These are phyloP conservation scores for Monopterus albus DNA, from an alignment of 2,113 vertebrate genomes.

Conservation along the genomic window DNA sequence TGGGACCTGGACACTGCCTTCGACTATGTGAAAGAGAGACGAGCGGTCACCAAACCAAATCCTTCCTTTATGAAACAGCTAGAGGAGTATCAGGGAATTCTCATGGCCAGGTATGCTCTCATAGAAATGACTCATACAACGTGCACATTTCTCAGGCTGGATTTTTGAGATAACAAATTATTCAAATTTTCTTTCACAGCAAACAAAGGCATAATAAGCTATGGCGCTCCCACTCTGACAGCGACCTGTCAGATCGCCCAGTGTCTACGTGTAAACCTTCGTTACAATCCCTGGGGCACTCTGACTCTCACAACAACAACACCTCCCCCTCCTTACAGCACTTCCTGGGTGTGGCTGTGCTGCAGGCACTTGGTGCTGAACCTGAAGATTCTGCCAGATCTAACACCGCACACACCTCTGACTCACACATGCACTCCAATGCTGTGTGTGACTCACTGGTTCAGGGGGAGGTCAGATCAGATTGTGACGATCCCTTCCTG, in stretches of 20 bases:
- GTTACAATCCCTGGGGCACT: conserved; percentile 55
- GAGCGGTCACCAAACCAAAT: conserved; percentile 94
- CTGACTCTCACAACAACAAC: conserved; percentile 85
- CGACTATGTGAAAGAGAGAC: conserved; percentile 93
- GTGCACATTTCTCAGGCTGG: not conserved
- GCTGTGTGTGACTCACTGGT: conserved; percentile 45
- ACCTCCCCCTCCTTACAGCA: conserved; percentile 88
- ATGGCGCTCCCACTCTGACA: conserved; percentile 96
- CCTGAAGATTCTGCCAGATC: conserved; percentile 21
- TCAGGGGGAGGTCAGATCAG: conserved; percentile 30
- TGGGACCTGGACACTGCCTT: conserved; percentile 96
- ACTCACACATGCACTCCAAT: conserved; percentile 28
- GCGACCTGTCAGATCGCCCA: conserved; percentile 90
- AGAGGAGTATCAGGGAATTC: conserved; percentile 98
- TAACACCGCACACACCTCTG: not conserved
- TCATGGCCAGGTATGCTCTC: conserved; percentile 90
- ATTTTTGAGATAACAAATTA: not conserved
- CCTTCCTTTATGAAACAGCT: conserved; percentile 98
- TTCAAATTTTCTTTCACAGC: conserved; percentile 76
- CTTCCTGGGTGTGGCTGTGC: conserved; percentile 85
- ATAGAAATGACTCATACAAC: not conserved
- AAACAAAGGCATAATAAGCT: conserved; percentile 98
- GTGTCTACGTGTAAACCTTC: conserved; percentile 78
- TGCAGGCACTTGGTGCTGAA: conserved; percentile 63
- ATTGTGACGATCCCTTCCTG: conserved; percentile 16